These are phyloP conservation scores for Phorcus lineatus DNA, from an alignment of 2,888 invertebrate species.

Conservation along the genomic window DNA sequence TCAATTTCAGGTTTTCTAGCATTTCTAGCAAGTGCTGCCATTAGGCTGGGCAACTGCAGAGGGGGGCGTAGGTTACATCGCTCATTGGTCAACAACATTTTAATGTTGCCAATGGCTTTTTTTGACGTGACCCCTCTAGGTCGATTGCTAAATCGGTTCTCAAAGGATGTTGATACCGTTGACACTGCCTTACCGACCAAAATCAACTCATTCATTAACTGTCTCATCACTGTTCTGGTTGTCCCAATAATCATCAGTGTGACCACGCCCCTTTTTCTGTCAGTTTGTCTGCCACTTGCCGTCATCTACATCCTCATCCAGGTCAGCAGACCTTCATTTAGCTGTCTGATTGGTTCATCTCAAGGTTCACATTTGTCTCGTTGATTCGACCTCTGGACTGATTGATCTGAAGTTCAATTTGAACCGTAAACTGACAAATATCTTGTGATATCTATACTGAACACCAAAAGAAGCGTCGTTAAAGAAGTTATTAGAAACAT, in stretches of 20 bases:
- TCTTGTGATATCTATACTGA: too few relatives aligned
- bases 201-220: slow-evolving; percentile 30
- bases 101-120: slow-evolving; percentile 67
- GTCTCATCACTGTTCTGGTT: slow-evolving; percentile 38
- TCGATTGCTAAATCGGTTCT: slow-evolving; percentile 67
- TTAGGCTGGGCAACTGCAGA: slow-evolving; percentile 51
- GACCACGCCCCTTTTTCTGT: slow-evolving; percentile 65
- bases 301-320: slow-evolving; percentile 69
- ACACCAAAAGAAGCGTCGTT: too few relatives aligned
- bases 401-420: too few relatives aligned
- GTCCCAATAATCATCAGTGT: slow-evolving; percentile 65
- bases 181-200: slow-evolving; percentile 56
- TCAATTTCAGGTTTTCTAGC: slow-evolving; percentile 44
- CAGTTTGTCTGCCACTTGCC: slow-evolving; percentile 61
- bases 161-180: slow-evolving; percentile 69
- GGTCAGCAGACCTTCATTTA: slow-evolving; percentile 46
- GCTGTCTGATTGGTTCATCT: slow-evolving; percentile 6
- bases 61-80: slow-evolving; percentile 53
- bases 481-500: too few relatives aligned
- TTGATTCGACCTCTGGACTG: too few relatives aligned
- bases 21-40: slow-evolving; percentile 35
- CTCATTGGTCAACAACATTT: slow-evolving; percentile 51
- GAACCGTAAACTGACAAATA: too few relatives aligned
- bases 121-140: slow-evolving; percentile 71
- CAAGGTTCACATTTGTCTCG: too few relatives aligned